A percentile compares a stretch with the other conserved stretches of the same genome.
These are phyloP conservation scores for Lophura swinhoii DNA, from an alignment of 2,797 vertebrate genomes.

Conservation along the genomic window DNA sequence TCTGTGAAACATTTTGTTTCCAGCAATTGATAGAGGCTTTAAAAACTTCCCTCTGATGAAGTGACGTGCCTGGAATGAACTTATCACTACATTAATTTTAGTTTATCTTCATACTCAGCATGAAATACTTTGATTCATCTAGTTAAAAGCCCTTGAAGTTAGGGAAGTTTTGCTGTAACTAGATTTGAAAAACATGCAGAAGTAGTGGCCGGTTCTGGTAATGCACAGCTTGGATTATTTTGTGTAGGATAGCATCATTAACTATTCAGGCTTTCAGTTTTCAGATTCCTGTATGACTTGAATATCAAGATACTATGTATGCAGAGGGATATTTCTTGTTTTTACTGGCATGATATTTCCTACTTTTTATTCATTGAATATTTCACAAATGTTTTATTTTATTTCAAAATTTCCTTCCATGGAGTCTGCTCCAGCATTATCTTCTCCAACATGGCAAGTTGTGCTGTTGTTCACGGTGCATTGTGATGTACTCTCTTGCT, in stretches of 20 bases:
- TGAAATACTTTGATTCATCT: not conserved
- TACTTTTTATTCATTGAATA: not conserved
- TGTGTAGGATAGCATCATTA: not conserved
- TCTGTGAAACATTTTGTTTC: not conserved
- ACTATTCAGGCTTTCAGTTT: not conserved
- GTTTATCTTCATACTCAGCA: not conserved
- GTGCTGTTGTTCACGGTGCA: not conserved
- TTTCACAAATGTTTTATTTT: not conserved
- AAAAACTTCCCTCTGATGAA: not conserved
- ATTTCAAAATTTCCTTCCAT: not conserved
- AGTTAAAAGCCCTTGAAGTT: not conserved
- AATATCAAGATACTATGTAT: not conserved
- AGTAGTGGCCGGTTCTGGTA: not conserved
- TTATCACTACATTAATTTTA: not conserved
- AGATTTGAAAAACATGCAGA: not conserved
- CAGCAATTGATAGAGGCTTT: not conserved
- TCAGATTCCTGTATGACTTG: not conserved
- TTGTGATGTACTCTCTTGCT: not conserved
- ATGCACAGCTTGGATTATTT: not conserved
- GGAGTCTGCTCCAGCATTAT: not conserved
- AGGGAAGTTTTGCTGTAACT: not conserved
- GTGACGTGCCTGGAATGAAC: not conserved
- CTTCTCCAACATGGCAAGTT: not conserved
- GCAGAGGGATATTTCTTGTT: not conserved
- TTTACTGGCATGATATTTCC: not conserved